Evolutionary conservation across 2,888 invertebrate species (phyloP).

Genomic region (Conomelus anceps): DNA sequence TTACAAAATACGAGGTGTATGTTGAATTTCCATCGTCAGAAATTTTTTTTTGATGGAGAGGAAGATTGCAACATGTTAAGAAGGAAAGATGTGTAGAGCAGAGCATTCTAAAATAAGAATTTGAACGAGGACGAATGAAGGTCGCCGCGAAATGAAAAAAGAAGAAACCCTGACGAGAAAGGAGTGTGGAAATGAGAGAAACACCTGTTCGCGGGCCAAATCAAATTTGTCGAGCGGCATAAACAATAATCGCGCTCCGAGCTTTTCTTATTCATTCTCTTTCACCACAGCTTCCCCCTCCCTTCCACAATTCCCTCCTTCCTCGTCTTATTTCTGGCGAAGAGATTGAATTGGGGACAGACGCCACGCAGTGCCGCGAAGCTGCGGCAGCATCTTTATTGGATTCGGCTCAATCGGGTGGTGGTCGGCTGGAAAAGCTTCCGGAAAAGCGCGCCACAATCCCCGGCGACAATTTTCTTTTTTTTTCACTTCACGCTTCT

Average conservation of each 20-base stretch:
- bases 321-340: neutral
- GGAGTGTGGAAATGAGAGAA: neutral
- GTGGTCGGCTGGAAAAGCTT: neutral
- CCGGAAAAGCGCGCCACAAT: neutral
- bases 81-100: neutral
- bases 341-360: neutral
- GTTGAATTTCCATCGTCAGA: neutral
- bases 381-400: neutral
- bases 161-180: neutral
- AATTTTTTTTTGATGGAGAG: too few relatives aligned
- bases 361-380: neutral
- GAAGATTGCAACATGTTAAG: neutral
- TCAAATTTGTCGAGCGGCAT: neutral
- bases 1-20: neutral
- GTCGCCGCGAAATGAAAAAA: neutral
- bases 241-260: neutral
- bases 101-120: neutral
- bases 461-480: neutral
- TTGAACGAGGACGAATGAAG: neutral
- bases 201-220: neutral
- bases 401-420: neutral
- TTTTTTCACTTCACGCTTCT: neutral
- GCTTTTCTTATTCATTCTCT: neutral
- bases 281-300: neutral
- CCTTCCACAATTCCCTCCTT: neutral